Evolutionary conservation across 1,140 invertebrate genomes (phyloP).

Genomic region (Telenomus remus): DNA sequence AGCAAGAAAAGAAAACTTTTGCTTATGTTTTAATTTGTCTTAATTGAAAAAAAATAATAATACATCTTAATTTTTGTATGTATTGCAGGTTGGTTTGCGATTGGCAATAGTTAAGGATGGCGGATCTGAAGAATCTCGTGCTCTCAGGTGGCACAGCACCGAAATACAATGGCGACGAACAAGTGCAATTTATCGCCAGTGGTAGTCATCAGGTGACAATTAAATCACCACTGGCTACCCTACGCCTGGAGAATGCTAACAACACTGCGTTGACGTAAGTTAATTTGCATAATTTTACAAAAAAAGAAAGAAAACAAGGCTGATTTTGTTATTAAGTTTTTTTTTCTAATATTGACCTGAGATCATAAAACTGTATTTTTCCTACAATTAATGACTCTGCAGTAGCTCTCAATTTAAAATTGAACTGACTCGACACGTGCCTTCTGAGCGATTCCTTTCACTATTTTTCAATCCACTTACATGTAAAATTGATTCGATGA

Average conservation of each 20-base stretch:
- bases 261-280: conserved; percentile 67
- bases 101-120: conserved; percentile 54
- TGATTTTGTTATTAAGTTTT: no score
- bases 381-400: no score
- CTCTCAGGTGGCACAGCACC: conserved; percentile 60
- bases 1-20: no score
- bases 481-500: not conserved
- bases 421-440: no score
- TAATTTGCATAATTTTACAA: not conserved
- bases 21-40: no score
- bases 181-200: conserved; percentile 72
- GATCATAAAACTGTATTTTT: no score
- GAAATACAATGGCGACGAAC: conserved; percentile 70
- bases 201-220: conserved; percentile 73
- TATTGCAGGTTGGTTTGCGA: no score
- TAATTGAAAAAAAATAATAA: no score
- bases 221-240: conserved; percentile 66
- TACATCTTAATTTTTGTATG: no score
- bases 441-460: not conserved
- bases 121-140: conserved; percentile 70
- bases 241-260: conserved; percentile 70
- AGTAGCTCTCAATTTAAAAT: no score
- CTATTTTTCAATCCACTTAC: not conserved
- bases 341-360: not conserved
- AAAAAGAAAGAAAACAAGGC: conserved; percentile 6